Evolutionary conservation across 2,888 invertebrate species (phyloP).

Genomic region (Limnephilus marmoratus): DNA sequence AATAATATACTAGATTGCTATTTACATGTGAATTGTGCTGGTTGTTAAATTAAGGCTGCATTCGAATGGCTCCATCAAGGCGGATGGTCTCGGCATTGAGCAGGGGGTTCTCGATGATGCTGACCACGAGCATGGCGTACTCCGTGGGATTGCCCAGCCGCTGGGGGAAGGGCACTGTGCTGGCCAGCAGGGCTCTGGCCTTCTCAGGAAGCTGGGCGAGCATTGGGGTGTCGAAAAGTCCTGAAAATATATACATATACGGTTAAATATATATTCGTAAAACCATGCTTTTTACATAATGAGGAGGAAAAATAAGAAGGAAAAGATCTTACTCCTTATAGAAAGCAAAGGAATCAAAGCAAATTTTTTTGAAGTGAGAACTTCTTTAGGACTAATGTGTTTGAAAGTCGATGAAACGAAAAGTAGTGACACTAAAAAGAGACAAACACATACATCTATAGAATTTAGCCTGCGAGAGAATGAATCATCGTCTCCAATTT

Average conservation of each 20-base stretch:
- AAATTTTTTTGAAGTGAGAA: too few species aligned
- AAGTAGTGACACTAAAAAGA: too few species aligned
- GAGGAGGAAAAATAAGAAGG: not conserved
- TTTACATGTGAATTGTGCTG: not conserved
- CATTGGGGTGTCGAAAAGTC: slow-evolving; percentile 79
- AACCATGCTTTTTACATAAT: not conserved
- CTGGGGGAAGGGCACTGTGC: slow-evolving; percentile 76
- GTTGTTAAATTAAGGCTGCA: slow-evolving; percentile 71
- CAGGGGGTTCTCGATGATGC: slow-evolving; percentile 78
- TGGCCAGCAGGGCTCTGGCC: slow-evolving; percentile 74
- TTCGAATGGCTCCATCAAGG: slow-evolving; percentile 78
- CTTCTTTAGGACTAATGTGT: too few species aligned
- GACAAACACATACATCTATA: too few species aligned
- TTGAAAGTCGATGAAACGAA: too few species aligned
- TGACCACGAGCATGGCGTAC: slow-evolving; percentile 76
- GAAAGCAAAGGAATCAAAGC: too few species aligned
- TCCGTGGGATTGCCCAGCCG: slow-evolving; percentile 77
- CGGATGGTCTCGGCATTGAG: slow-evolving; percentile 80
- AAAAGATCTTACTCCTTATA: not conserved
- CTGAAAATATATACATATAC: slow-evolving; percentile 68
- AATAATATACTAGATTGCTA: not conserved
- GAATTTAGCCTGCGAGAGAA: too few species aligned
- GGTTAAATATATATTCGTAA: not conserved
- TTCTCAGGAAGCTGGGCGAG: slow-evolving; percentile 75
- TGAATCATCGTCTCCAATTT: too few species aligned